phyloP scores from a whole-genome alignment of 2,888 invertebrate species.

The Melanostoma scalare region DNA sequence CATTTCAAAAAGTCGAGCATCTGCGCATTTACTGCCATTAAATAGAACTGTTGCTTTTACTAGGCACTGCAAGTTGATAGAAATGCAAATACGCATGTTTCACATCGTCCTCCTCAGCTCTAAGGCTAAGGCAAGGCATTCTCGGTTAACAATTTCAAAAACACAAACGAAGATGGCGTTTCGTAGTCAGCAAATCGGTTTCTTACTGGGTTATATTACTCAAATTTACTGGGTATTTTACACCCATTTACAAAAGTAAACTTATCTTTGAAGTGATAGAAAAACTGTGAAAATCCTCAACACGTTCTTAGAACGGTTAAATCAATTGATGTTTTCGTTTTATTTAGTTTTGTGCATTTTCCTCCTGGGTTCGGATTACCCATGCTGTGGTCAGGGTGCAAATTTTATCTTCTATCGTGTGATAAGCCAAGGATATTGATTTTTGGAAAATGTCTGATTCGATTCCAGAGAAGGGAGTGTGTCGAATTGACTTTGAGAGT shows the following conservation, averaged over 20 bases:
- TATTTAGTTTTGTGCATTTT: background rate
- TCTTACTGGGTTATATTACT: background rate
- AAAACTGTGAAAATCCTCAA: background rate
- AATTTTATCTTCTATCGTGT: background rate
- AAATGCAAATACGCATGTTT: conserved; percentile 25
- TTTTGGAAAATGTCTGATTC: conserved; percentile 14
- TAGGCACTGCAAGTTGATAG: background rate
- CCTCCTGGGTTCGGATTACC: conserved; percentile 10
- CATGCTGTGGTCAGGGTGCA: conserved; percentile 7
- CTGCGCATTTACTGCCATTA: conserved; percentile 9
- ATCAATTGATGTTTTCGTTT: background rate
- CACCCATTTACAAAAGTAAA: background rate
- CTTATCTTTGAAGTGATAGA: background rate
- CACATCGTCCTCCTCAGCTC: background rate
- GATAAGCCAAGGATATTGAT: conserved; percentile 2
- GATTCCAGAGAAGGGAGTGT: conserved; percentile 13
- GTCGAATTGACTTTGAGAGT: conserved; percentile 13
- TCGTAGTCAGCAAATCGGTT: conserved; percentile 1
- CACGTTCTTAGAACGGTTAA: background rate
- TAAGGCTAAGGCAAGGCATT: background rate
- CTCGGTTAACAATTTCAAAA: background rate
- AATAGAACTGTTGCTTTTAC: conserved; percentile 36
- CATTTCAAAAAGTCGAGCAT: background rate
- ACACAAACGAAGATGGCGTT: conserved; percentile 16
- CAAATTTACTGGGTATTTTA: background rate